Evolutionary conservation across 2,888 invertebrate genomes (phyloP).

Genomic region (Exocentrus adspersus): DNA sequence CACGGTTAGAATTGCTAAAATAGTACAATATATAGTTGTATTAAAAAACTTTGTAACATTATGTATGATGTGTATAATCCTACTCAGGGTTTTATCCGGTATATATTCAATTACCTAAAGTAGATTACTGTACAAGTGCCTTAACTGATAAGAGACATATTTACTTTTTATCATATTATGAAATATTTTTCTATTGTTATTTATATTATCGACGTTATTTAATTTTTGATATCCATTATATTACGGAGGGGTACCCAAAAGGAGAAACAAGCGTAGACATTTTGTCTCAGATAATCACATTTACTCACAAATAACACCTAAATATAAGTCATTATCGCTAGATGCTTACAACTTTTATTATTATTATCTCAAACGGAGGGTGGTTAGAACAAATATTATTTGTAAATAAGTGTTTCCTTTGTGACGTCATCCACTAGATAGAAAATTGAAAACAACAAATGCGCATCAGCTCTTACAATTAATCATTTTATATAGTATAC

Average conservation of each 20-base stretch:
- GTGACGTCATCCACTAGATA: slow-evolving; percentile 14
- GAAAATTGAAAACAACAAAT: slow-evolving; percentile 7
- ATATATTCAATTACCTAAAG: slow-evolving; percentile 18
- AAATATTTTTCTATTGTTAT: slow-evolving; percentile 31
- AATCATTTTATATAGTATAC: neutral
- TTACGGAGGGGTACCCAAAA: slow-evolving; percentile 23
- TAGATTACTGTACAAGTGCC: slow-evolving; percentile 19
- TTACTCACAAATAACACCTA: slow-evolving; percentile 8
- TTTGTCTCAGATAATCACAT: slow-evolving; percentile 24
- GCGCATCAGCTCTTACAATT: neutral
- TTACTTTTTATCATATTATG: slow-evolving; percentile 30
- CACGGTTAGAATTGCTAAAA: neutral
- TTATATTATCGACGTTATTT: slow-evolving; percentile 31
- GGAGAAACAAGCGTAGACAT: slow-evolving; percentile 27
- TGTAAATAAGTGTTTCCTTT: slow-evolving; percentile 7
- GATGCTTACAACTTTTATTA: slow-evolving; percentile 18
- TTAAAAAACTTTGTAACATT: too few relatives aligned
- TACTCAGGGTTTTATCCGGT: neutral
- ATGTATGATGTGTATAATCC: neutral
- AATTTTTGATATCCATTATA: slow-evolving; percentile 30
- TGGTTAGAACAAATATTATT: slow-evolving; percentile 12
- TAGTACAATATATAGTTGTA: too few relatives aligned
- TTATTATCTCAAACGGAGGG: slow-evolving; percentile 18
- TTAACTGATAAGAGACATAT: slow-evolving; percentile 27
- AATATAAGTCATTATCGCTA: slow-evolving; percentile 19